Base-by-base conservation (phyloP, 2,113 vertebrate genomes). In the Semicossyphus pulcher region DNA sequence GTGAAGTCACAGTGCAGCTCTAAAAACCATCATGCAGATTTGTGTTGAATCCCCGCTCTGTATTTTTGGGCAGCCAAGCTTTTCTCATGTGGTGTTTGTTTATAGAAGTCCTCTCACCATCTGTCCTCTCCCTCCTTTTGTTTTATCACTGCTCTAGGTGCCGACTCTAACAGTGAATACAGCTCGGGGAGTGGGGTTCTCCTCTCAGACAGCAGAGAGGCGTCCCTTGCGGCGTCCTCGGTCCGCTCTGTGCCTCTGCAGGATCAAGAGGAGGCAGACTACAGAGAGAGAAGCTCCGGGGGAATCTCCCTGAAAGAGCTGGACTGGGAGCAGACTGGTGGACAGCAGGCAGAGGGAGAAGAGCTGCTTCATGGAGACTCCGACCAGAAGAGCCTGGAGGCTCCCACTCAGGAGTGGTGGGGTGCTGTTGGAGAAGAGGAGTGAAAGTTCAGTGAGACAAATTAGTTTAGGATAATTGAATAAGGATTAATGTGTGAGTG, bases 151-250 rank as follows among this genome's bases (percentile, higher is more conserved):
- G 52, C 78, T 85, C 41, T 72, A 86, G 82, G 88, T 86, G 78
- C 80, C 60, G 87, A 88, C 53, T 91, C 88, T 0, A 87, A 89
- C 84, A 91, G 84, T 2, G 81, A 91, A 45, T 86, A 57, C 84
- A 88, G 88, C 81, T 88, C 88, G 10, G 86, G 62, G 74, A 91
- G 82, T 2, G 84, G 86, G 54, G 59, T 89, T 80, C 76, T 88
- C 60, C 76, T 85, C 62, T 86, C 80, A 54, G 89, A 89, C 86
- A 91, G 87, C 87, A 77, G 86, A 82, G 78, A 84, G 64, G 52
- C 86, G 11, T 89, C 89, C 48, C 65, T 18, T n/a, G 52, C 48
- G n/a, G 58, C 41, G 8, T 88, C 80, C 60, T 76, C 72, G 0
- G 51, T 62, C 76, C 72, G 23, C 72, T 84, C 78, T 0, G 39